Base-by-base conservation (phyloP, 2,888 invertebrate species). In the Eledona agricola region DNA sequence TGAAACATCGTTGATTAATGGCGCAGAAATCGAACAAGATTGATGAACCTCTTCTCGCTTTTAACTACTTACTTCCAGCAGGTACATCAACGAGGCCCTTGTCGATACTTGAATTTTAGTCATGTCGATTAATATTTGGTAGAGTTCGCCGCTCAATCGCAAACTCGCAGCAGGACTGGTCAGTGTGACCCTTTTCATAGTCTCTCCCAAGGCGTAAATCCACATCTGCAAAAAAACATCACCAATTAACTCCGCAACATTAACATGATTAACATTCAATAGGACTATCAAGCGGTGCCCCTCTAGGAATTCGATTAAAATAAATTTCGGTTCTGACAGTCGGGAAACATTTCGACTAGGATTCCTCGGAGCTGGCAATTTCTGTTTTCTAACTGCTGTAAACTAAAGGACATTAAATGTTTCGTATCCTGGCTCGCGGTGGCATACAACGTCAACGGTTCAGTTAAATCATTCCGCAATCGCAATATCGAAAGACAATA, bases 61-160 rank as follows among this genome's bases (percentile, higher is more conserved):
- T n/a, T n/a, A n/a, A 19, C 5, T 19, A 81, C 83, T 81, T 72
- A 83, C 83, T 65, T 83, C 82, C 17, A 83, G 76, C 31, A 83
- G 77, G 74, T 81, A 79, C 83, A 83, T 83, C 60, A 83, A 75
- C 42, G 82, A 81, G 31, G 83, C 82, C 59, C 83, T 77, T 46
- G 78, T 70, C 38, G 77, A 68, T 19, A 80, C 77, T 67, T 81
- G 80, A 46, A 77, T 76, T 59, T 78, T 78, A 54, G 82, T 82
- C 83, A 83, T 83, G 59, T 80, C 79, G 19, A 79, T 76, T 59
- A 82, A 69, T 52, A 81, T 78, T 42, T 77, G 78, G 68, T 80
- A 80, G 47, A 82, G 73, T 50, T 80, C 80, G 31, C 75, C 75
- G 58, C 78, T 79, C 52, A 80, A 72, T 43, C 78, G 78, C 43